A percentile compares a stretch with the other conserved stretches of the same genome.
Conservation (phyloP, 2,797 vertebrate genomes). For the Labroides dimidiatus region DNA sequence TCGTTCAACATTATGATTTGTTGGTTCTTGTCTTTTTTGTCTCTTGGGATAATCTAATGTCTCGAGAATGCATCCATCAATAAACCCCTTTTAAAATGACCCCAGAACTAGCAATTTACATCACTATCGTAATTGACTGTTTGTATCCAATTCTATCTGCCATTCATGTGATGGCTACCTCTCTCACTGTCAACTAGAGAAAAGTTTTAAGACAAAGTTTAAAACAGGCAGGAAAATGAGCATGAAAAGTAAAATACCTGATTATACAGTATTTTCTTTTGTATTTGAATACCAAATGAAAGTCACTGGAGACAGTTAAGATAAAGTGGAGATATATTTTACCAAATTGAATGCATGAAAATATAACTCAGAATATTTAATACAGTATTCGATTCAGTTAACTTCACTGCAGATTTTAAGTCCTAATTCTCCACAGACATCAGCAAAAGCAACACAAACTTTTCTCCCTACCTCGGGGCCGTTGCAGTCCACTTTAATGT, state of each 20-base stretch:
- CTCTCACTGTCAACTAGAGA: neutral
- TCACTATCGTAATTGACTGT: neutral
- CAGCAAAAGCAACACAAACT: constrained; percentile 32
- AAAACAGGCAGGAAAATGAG: neutral
- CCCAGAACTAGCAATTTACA: constrained; percentile 11
- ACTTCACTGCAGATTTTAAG: constrained; percentile 4
- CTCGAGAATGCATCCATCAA: no score
- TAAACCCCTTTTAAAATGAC: neutral
- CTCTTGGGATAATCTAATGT: no score
- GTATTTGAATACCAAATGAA: constrained; percentile 23
- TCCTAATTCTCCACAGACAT: constrained; percentile 30
- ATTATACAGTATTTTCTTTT: constrained; percentile 5
- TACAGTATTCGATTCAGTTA: constrained; percentile 19
- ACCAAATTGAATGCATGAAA: constrained; percentile 16
- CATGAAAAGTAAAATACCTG: constrained; percentile 3
- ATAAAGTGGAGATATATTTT: constrained; percentile 20
- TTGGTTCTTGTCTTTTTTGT: no score
- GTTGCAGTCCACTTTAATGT: constrained; percentile 44
- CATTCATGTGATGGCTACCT: neutral
- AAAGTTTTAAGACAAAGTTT: neutral
- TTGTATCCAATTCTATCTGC: constrained; percentile 9
- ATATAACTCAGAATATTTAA: constrained; percentile 24
- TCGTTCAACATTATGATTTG: no score
- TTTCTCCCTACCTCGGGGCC: constrained; percentile 11
- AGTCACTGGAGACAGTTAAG: constrained; percentile 6